Base-by-base conservation (phyloP, 2,113 vertebrate genomes). In the Erythrocebus patas region DNA sequence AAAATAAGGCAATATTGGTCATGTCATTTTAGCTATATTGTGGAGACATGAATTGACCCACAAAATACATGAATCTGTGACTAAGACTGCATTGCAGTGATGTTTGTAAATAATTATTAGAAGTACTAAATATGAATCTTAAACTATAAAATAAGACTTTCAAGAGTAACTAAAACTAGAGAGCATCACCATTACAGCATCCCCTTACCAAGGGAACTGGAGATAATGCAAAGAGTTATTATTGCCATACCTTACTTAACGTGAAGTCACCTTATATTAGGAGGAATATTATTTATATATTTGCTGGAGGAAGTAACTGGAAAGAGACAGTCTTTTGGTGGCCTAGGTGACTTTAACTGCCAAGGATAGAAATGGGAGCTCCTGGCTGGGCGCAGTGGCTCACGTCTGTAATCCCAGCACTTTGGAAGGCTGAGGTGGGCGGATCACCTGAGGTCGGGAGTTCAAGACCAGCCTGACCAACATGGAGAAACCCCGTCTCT, bases 91-190 rank as follows among this genome's bases (percentile, higher is more conserved):
- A 84, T 76, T 80, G 81, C 35, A 91, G 40, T 68, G 81, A 45
- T 61, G 27, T 43, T 80, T 73, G 18, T 78, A 97, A 43, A 76
- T 85, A 93, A 68, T 90, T 27, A 35, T 57, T 59, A 86, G 35
- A 93, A 94, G 32, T 84, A 45, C 23, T 91, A 79, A 72, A 75
- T n/a, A 52, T 40, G 30, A 70, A 40, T 82, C 66, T 81, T 72
- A 93, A 90, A 66, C 4, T 87, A 45, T 87, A 90, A 93, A 84
- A 68, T 45, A 35, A 82, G 48, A 93, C 18, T 50, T 90, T 48
- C 30, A 55, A 86, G 32, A 86, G 57, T 48, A 86, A 96, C 23
- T 91, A n/a, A 91, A 96, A 93, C n/a, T n/a, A 83, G 5, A 80
- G 32, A 80, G 32, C 52, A 78, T 16, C 14, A 82, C 30, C 32